Evolutionary conservation across 1,140 invertebrate genomes (phyloP), one percentile per base, ranked within the genome.

Genomic region (Drosophila athabasca): DNA sequence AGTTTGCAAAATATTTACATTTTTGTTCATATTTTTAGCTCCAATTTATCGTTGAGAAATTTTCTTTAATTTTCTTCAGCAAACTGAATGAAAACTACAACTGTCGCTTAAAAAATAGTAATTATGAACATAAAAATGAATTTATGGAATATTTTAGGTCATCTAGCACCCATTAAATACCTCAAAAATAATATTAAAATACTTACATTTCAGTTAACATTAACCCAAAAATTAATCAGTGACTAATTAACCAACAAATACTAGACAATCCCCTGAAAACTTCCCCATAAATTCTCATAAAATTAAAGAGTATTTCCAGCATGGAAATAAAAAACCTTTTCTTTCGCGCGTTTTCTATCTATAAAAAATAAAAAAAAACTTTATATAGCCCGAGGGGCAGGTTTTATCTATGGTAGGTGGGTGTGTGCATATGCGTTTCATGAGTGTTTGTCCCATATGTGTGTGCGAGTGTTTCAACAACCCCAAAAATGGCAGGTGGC

Each of bases 401-500:
- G 70, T 79, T 82, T 77, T 76, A 73, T 81, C 67, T 82, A 77
- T 64, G 45, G 49, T 26, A 50, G 35, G 48, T 64, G 60, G 60
- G 58, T 57, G 60, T 74, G 51, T 41, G 46, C 62, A 39, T 64
- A 15, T 58, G 8, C 39, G 31, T 26, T 39, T 13, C 31, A 24
- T 51, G 66, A 61, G 60, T 66, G 54, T 66, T 60, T 61, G 46
- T 54, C 5, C 26, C 22, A 48, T 31, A 35, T 43, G 24, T 46
- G 55, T 50, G 15, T 58, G 43, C 60, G 45, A 39, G 51, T 54
- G 46, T 43, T 15, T 62, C 48, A 82, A 43, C 81, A 81, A 87
- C 82, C 81, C 81, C 81, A 77, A 84, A 82, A 87, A 77, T 69
- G 82, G 82, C 81, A 84, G 81, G 81, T 84, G 81, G 77, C 69